phyloP scores from a whole-genome alignment of 2,113 vertebrate species.

The Nannospalax galili region DNA sequence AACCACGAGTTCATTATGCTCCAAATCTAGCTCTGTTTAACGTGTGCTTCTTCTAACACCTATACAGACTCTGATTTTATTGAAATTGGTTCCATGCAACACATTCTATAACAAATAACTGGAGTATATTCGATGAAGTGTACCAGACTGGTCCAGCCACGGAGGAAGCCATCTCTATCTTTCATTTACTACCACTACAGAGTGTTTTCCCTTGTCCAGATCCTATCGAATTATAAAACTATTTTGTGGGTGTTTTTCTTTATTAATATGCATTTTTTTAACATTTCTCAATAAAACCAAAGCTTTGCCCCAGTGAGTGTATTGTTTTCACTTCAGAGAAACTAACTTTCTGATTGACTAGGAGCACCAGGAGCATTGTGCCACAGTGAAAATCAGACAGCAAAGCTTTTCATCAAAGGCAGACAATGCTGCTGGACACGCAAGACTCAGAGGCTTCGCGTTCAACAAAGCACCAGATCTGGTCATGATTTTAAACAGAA shows the following conservation, averaged over 20 bases:
- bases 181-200: background rate
- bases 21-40: background rate
- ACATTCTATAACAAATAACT: background rate
- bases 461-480: constrained; percentile 48
- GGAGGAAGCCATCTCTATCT: background rate
- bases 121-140: background rate
- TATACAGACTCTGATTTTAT: background rate
- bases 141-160: background rate
- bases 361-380: background rate
- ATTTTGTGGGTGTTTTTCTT: constrained; percentile 4
- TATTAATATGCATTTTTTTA: background rate
- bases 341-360: constrained; percentile 20
- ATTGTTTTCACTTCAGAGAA: constrained; percentile 22
- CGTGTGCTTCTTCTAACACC: background rate
- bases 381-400: constrained; percentile 49
- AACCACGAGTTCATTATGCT: background rate
- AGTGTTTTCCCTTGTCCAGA: constrained; percentile 6
- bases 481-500: constrained; percentile 66
- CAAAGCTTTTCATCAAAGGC: constrained; percentile 55
- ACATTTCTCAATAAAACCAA: constrained; percentile 48
- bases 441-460: background rate
- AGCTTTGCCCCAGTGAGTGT: background rate
- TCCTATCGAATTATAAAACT: constrained; percentile 23
- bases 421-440: constrained; percentile 48
- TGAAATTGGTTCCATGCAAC: constrained; percentile 10